Evolutionary conservation across 2,113 vertebrate genomes (phyloP).

Genomic region (Orientallactaga bullata): DNA sequence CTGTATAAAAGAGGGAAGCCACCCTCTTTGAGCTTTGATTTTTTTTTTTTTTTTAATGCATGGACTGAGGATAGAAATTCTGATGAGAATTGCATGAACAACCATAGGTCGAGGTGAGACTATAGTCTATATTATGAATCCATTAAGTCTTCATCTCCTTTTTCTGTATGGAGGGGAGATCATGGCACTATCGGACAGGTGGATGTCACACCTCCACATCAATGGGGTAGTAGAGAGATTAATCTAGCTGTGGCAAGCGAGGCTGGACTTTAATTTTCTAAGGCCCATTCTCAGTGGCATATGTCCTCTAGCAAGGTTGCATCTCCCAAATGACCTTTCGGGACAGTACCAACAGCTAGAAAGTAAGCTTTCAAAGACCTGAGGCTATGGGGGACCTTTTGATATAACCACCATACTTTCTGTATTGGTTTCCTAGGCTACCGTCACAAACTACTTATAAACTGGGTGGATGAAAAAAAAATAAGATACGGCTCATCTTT

Average conservation of each 20-base stretch:
- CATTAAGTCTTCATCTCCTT: background rate
- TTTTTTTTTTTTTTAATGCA: background rate
- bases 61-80: background rate
- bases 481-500: background rate
- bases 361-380: too few relatives aligned
- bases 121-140: background rate
- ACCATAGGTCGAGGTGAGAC: background rate
- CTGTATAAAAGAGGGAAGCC: background rate
- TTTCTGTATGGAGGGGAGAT: too few relatives aligned
- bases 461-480: background rate
- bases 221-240: too few relatives aligned
- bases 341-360: too few relatives aligned
- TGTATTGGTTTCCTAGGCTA: background rate
- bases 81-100: background rate
- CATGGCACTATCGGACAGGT: too few relatives aligned
- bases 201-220: too few relatives aligned
- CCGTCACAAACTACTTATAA: background rate
- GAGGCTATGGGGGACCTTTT: too few relatives aligned
- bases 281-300: too few relatives aligned
- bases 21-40: background rate
- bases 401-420: background rate
- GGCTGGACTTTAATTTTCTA: too few relatives aligned
- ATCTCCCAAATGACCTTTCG: too few relatives aligned
- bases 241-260: too few relatives aligned
- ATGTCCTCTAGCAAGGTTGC: too few relatives aligned